Conservation (phyloP, 2,797 vertebrate genomes). For the Hoplostethus atlanticus region DNA sequence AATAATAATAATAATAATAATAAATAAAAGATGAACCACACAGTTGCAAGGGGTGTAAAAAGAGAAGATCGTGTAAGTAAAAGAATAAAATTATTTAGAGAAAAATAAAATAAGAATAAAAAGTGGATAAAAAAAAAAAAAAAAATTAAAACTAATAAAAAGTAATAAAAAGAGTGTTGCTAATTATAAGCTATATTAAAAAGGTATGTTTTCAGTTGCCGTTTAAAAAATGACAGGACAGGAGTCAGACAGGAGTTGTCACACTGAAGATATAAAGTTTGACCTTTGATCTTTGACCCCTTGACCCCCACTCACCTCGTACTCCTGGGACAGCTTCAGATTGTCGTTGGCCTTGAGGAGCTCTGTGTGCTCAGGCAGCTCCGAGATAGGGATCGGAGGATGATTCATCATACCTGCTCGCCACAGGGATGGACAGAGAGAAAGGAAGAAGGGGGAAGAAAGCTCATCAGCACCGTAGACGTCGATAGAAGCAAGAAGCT, state of each 20-base stretch:
- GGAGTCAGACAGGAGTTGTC: slow-evolving; percentile 50
- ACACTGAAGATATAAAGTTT: background rate
- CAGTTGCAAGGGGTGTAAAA: no score
- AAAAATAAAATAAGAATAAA: no score
- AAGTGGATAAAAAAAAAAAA: no score
- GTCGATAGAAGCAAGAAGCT: background rate
- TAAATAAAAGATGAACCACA: no score
- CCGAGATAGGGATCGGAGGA: slow-evolving; percentile 94
- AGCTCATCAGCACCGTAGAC: slow-evolving; percentile 36
- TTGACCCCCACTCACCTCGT: slow-evolving; percentile 88
- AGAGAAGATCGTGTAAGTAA: no score
- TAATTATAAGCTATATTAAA: no score
- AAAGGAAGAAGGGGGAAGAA: slow-evolving; percentile 54
- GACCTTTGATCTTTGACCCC: slow-evolving; percentile 33
- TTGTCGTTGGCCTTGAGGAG: slow-evolving; percentile 98
- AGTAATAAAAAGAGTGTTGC: no score
- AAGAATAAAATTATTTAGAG: no score
- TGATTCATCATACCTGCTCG: slow-evolving; percentile 96
- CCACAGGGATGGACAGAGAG: slow-evolving; percentile 51
- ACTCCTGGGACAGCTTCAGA: slow-evolving; percentile 98
- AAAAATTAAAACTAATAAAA: no score
- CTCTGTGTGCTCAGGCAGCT: slow-evolving; percentile 97
- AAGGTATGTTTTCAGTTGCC: no score
- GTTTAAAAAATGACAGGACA: no score
- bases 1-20: no score